Conservation (phyloP, 2,113 vertebrate species). For the Etia nguti region DNA sequence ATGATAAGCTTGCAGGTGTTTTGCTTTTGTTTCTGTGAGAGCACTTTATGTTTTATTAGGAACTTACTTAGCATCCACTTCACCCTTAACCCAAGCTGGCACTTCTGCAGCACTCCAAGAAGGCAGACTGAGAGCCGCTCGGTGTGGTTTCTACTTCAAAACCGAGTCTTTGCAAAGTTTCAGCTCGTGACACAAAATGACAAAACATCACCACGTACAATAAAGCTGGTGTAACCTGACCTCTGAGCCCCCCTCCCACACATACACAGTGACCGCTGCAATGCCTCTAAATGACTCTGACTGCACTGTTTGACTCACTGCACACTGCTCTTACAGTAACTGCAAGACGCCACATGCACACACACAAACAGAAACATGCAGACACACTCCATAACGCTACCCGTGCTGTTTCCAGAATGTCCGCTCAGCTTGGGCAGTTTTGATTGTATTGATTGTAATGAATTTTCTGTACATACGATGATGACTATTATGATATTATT, state of each 20-base stretch:
- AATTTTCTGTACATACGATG: conserved; percentile 77
- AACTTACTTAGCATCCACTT: conserved; percentile 1
- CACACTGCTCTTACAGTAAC: conserved; percentile 29
- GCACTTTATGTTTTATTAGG: background rate
- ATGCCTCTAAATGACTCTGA: conserved; percentile 45
- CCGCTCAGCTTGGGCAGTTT: conserved; percentile 77
- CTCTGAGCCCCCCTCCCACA: background rate
- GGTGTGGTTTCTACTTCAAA: background rate
- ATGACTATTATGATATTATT: conserved; percentile 68
- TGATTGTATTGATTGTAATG: conserved; percentile 82
- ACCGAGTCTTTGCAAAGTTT: conserved; percentile 11
- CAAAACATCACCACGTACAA: background rate
- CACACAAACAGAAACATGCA: conserved; percentile 13
- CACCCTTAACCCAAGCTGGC: background rate
- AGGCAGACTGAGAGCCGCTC: background rate
- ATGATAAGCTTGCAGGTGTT: background rate
- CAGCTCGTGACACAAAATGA: background rate
- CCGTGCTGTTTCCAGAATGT: conserved; percentile 74
- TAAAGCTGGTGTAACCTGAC: conserved; percentile 30
- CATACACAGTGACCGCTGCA: conserved; percentile 40
- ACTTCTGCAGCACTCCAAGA: background rate
- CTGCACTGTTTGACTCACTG: conserved; percentile 30
- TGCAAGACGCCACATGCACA: conserved; percentile 24
- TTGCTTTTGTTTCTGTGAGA: background rate
- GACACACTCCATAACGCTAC: conserved; percentile 31